Conservation (phyloP, 2,797 vertebrate species). For the Pyrocephalus nanus region DNA sequence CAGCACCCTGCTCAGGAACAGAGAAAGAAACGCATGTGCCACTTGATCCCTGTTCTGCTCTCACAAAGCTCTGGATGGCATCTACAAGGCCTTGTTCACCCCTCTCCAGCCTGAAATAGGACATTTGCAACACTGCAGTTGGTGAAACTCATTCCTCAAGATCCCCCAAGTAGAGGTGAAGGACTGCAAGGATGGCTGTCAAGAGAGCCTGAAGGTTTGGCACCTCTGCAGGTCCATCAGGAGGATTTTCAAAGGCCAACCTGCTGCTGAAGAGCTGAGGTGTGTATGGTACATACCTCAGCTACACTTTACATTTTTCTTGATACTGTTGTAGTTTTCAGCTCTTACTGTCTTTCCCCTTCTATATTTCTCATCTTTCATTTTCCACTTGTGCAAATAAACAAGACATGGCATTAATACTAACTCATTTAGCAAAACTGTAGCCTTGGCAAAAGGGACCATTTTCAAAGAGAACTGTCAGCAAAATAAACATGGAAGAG, state of each 20-base stretch:
- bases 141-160: not conserved
- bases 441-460: not conserved
- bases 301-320: not conserved
- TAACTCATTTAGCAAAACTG: slow-evolving; percentile 12
- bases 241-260: not conserved
- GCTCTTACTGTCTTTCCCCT: not conserved
- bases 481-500: not conserved
- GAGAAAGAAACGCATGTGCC: not conserved
- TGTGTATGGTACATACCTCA: not conserved
- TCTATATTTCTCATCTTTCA: not conserved
- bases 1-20: not conserved
- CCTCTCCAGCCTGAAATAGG: not conserved
- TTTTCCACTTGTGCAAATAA: not conserved
- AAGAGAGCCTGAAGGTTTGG: not conserved
- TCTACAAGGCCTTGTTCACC: not conserved
- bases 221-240: fast-evolving
- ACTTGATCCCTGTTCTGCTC: not conserved
- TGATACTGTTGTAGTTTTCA: not conserved
- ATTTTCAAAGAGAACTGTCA: slow-evolving; percentile 4
- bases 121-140: too few relatives aligned
- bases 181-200: not conserved
- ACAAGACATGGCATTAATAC: not conserved
- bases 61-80: not conserved
- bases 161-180: fast-evolving
- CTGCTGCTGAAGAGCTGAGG: not conserved